Base-by-base conservation (phyloP, 2,888 invertebrate genomes). In the Blomia tropicalis region DNA sequence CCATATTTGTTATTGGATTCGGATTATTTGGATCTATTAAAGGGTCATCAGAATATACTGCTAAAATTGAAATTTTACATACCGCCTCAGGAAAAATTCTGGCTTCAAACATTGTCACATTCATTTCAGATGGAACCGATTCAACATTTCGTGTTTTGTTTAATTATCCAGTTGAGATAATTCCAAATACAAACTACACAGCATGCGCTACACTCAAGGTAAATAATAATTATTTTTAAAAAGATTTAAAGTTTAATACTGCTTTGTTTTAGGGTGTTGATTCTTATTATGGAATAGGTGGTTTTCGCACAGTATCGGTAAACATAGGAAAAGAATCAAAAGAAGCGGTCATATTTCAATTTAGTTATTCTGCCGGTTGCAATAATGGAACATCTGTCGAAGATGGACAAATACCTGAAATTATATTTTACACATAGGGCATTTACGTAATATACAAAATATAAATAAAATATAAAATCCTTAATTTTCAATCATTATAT, bases 371-470 rank as follows among this genome's bases (percentile, higher is more conserved):
- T 1, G 83, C 85, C n/a, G 86, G 86, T 14, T 85, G 86, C 72
- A 87, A 87, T 73, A 85, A 85, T 70, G 85, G 87, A 0, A 87
- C 87, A 1, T 84, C 85, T 0, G 85, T 87, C 1, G 86, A 87
- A 70, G 85, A 85, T 72, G 87, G 88, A 53, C 88, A 88, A 75
- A 85, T 88, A 68, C 88, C 88, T 11, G 85, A 87, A 72, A 83
- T 88, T 65, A 84, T 87, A 69, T 88, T 87, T 77, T 85, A 85
- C 51, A 47, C 51, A 11, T 47, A 47, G 51, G 14, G 5, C 22
- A 19, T 27, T 25, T 47, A 22, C 23, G 22, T 19, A 47, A 27
- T n/a, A n/a, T n/a, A n/a, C n/a, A n/a, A n/a, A n/a, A n/a, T n/a
- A n/a, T n/a, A n/a, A n/a, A n/a, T n/a, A n/a, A n/a, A n/a, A n/a